Evolutionary conservation across 2,888 invertebrate species (phyloP), one percentile per base, ranked within the genome.

Genomic region (Pollenia amentaria): DNA sequence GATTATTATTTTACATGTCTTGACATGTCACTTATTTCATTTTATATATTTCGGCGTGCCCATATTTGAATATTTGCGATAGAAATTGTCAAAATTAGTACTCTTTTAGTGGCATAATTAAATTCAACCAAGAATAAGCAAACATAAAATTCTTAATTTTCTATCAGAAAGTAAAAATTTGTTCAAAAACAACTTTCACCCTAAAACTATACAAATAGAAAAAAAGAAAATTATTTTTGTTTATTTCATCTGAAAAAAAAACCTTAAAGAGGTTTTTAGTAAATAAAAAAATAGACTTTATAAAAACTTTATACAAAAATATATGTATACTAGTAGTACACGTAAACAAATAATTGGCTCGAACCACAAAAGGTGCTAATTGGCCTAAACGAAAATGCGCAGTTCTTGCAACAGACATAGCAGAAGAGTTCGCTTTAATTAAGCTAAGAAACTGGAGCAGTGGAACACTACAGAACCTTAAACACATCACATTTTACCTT

Each of bases 361-460:
- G 10, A 29, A 21, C 44, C 11, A 21, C 21, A 42, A 40, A 62
- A 82, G 62, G 75, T 70, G 82, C n/a, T 86, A 86, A 86, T 86
- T 86, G 9, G 0, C n/a, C 57, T 29, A 6, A 57, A 69, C 48
- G 46, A 38, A 67, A 10, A 29, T 38, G 55, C 6, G 9, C 46
- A 60, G 11, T 12, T 53, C 21, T 8, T 9, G 51, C 44, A 53
- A 53, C 14, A 60, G 46, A 62, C 38, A 51, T 4, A 53, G 9
- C 6, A 69, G 60, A 18, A 79, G 55, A 53, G 1, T 12, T 6
- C 18, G 38, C 16, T 42, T 81, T 62, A 53, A 51, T 73, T 73
- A 46, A 2, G 14, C 8, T 29, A 44, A 16, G 85, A 85, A 87
- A 87, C 60, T 88, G 48, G 88, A 87, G 67, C 88, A 88, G 79